Percentiles rank a stretch among this genome's conserved stretches.
Evolutionary conservation across 2,113 vertebrate species (phyloP).

Genomic region (Hemiprocne comata): DNA sequence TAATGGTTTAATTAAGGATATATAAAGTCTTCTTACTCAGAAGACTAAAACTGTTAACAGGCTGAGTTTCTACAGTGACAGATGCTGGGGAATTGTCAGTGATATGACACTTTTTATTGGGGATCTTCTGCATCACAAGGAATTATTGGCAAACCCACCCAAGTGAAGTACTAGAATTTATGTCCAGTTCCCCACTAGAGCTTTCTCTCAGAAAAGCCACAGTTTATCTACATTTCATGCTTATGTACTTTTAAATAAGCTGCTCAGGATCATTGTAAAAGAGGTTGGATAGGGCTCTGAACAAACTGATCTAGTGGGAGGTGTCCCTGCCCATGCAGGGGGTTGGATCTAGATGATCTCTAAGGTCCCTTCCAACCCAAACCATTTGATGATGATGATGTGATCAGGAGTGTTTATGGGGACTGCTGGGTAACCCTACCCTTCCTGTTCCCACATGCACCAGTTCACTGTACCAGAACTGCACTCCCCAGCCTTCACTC

Average conservation of each 20-base stretch:
- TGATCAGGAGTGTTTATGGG: background rate
- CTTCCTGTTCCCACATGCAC: background rate
- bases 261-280: rapidly evolving
- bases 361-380: too few relatives aligned
- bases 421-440: background rate
- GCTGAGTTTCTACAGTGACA: background rate
- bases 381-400: too few relatives aligned
- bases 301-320: too few relatives aligned
- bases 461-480: background rate
- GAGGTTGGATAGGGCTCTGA: too few relatives aligned
- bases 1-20: background rate
- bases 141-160: background rate
- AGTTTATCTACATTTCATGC: background rate
- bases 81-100: background rate
- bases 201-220: background rate
- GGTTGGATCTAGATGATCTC: too few relatives aligned
- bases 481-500: too few relatives aligned
- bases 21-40: background rate
- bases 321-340: too few relatives aligned
- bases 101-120: background rate
- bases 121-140: background rate
- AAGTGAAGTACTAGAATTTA: background rate
- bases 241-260: background rate
- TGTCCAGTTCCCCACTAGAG: background rate
- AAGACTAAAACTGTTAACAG: background rate